A percentile compares a stretch with the other conserved stretches of the same genome.
phyloP scores from a whole-genome alignment of 2,888 invertebrate species.

The Ramazzottius varieornatus region DNA sequence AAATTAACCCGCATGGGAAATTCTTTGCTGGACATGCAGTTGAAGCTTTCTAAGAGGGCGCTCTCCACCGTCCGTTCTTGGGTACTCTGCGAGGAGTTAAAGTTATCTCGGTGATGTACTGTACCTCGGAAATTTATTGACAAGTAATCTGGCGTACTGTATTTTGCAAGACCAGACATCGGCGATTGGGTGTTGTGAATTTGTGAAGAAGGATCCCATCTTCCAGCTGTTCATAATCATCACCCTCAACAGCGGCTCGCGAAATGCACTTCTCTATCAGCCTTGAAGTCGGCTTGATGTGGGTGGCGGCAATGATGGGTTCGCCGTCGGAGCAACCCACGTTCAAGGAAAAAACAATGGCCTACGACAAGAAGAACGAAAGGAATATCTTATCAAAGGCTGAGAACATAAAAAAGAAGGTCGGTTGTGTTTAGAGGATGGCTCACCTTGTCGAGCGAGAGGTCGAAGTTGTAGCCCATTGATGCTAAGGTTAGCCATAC shows the following conservation, averaged over 20 bases:
- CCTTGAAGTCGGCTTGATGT: background rate
- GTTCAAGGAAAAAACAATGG: background rate
- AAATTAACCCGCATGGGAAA: background rate
- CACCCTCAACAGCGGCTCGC: background rate
- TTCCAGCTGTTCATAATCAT: background rate
- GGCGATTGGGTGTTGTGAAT: background rate
- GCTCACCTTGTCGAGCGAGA: background rate
- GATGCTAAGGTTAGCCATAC: background rate
- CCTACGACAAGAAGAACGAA: background rate
- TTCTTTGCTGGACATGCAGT: background rate
- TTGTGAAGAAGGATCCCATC: background rate
- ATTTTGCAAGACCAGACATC: background rate
- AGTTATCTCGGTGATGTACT: background rate
- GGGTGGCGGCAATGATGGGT: background rate
- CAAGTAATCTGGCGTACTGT: background rate
- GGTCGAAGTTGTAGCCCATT: background rate
- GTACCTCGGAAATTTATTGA: background rate
- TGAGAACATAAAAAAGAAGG: no score
- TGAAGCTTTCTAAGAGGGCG: background rate
- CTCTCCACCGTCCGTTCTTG: background rate
- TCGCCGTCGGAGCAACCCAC: background rate
- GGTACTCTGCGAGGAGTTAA: background rate
- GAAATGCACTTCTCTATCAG: background rate
- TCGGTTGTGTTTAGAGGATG: no score
- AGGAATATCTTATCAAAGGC: no score